Percentiles rank a stretch among this genome's conserved stretches.
Evolutionary conservation across 2,797 vertebrate species (phyloP).

Genomic region (Hemibagrus guttatus): DNA sequence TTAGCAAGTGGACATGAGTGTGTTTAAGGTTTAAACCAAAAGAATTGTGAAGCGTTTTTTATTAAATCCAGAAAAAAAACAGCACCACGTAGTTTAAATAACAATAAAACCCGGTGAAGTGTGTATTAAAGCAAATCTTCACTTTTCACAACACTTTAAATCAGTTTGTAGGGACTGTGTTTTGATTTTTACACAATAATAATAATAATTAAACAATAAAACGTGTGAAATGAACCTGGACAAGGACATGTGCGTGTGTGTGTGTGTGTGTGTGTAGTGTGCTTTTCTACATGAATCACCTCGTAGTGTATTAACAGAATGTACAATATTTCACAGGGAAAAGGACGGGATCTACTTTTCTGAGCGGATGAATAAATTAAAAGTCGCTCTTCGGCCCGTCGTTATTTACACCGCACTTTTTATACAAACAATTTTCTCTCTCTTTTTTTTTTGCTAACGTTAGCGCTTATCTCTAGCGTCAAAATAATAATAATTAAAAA

Average conservation of each 20-base stretch:
- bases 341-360: constrained; percentile 48
- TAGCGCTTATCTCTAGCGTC: constrained; percentile 1
- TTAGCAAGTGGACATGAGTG: not conserved
- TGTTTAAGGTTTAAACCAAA: too few species aligned
- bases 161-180: not conserved
- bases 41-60: not conserved
- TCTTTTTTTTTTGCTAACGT: not conserved
- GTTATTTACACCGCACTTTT: constrained; percentile 67
- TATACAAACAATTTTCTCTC: constrained; percentile 7
- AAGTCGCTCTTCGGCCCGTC: constrained; percentile 57
- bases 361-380: constrained; percentile 68
- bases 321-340: constrained; percentile 54
- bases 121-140: not conserved
- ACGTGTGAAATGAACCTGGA: constrained; percentile 7
- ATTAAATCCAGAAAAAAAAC: not conserved
- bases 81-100: not conserved
- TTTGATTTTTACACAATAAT: not conserved
- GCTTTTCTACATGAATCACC: constrained; percentile 31
- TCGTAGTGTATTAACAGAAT: constrained; percentile 49
- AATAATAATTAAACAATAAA: not conserved
- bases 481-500: not conserved
- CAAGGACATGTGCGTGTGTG: not conserved
- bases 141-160: not conserved
- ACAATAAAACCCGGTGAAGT: not conserved
- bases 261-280: constrained; percentile 16